phyloP scores from a whole-genome alignment of 1,140 invertebrate genomes.

The Drosophila pruinosa region DNA sequence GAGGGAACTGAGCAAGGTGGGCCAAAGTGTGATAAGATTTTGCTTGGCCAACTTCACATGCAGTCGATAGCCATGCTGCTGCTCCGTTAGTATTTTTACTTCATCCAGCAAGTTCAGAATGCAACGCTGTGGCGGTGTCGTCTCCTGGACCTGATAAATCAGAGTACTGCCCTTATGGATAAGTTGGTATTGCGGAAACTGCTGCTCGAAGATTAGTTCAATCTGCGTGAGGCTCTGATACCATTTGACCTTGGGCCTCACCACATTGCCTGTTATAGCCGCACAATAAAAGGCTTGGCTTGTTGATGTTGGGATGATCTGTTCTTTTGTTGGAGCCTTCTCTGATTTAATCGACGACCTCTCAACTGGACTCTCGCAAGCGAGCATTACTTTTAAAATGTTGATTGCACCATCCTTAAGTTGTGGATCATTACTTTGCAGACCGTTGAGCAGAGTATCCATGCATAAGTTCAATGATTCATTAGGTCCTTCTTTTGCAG shows the following conservation, averaged over 20 bases:
- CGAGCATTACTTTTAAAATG: slow-evolving; percentile 3
- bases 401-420: background rate
- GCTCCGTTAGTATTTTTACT: slow-evolving; percentile 36
- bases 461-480: background rate
- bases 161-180: slow-evolving; percentile 2
- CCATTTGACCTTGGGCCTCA: slow-evolving; percentile 53
- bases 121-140: slow-evolving; percentile 39
- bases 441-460: background rate
- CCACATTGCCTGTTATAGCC: background rate
- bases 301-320: background rate
- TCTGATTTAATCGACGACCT: background rate
- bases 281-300: slow-evolving; percentile 7
- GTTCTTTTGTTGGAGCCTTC: too few relatives aligned
- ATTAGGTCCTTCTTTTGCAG: background rate
- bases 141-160: slow-evolving; percentile 18
- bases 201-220: slow-evolving; percentile 47
- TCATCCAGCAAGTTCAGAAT: slow-evolving; percentile 50
- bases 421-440: background rate
- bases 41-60: slow-evolving; percentile 52
- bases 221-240: slow-evolving; percentile 44
- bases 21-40: slow-evolving; percentile 24
- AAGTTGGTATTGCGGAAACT: slow-evolving; percentile 44
- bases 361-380: background rate
- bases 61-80: slow-evolving; percentile 41
- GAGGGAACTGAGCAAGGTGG: slow-evolving; percentile 29